Conservation (phyloP, 2,797 vertebrate genomes). For the Cygnus olor region DNA sequence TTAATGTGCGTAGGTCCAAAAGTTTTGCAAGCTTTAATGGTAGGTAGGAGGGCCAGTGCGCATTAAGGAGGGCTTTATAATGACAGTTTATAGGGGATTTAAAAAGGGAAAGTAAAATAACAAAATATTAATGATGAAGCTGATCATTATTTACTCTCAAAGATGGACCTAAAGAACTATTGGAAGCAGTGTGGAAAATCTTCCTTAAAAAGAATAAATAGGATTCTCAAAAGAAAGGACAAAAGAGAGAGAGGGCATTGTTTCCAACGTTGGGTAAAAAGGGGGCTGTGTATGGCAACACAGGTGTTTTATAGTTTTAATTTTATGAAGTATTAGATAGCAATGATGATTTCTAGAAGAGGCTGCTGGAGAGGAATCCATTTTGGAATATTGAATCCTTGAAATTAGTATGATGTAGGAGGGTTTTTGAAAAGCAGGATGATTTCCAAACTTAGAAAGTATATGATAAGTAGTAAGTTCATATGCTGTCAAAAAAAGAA, state of each 20-base stretch:
- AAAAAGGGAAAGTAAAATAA: neutral
- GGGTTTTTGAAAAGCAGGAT: neutral
- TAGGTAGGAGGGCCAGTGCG: neutral
- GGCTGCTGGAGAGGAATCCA: neutral
- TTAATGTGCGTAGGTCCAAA: neutral
- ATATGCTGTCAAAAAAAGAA: neutral
- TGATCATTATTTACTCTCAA: neutral
- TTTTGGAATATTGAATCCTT: neutral
- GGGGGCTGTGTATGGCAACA: neutral
- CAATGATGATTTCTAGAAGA: neutral
- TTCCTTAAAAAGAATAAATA: neutral
- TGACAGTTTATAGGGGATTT: neutral
- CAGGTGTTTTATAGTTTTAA: neutral
- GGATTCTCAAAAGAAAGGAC: neutral
- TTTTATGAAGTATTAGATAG: neutral
- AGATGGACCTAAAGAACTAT: neutral
- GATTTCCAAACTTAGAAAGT: neutral
- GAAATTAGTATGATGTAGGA: neutral
- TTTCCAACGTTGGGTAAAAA: neutral
- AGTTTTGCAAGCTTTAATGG: neutral
- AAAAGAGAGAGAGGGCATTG: neutral
- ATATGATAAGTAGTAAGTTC: neutral
- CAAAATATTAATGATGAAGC: neutral
- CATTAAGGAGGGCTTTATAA: neutral
- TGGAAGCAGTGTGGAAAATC: neutral